phyloP scores from a whole-genome alignment of 2,113 vertebrate species.

The Pampusana beccarii region DNA sequence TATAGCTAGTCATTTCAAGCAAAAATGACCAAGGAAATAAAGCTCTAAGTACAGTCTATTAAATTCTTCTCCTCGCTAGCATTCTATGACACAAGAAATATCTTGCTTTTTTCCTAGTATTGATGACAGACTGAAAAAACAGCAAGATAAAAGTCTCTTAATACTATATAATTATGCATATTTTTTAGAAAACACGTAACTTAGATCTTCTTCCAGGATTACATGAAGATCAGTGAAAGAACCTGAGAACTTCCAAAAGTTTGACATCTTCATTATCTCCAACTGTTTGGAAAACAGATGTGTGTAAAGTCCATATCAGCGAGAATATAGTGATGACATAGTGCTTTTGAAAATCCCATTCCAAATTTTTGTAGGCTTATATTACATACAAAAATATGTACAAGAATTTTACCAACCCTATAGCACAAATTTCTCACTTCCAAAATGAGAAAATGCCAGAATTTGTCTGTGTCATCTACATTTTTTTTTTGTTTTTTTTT shows the following conservation, averaged over 20 bases:
- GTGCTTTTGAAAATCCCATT: neutral
- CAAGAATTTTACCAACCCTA: neutral
- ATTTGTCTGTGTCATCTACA: neutral
- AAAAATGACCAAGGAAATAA: neutral
- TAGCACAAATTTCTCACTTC: neutral
- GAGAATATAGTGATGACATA: neutral
- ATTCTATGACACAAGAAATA: neutral
- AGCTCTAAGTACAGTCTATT: neutral
- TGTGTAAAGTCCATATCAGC: fast-evolving
- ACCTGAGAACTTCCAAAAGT: neutral
- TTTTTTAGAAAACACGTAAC: neutral
- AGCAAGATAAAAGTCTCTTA: neutral
- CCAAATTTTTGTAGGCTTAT: neutral
- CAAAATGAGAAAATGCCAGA: neutral
- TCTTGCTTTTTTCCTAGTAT: neutral
- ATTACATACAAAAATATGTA: neutral
- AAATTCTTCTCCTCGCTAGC: neutral
- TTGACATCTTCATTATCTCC: neutral
- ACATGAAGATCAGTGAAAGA: neutral
- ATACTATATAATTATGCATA: neutral
- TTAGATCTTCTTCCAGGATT: neutral
- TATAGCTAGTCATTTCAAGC: neutral
- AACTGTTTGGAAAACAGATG: neutral
- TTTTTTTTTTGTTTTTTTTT: neutral
- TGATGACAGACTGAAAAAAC: neutral